These are phyloP conservation scores for Manduca sexta DNA, from an alignment of 1,140 invertebrate genomes.

Conservation along the genomic window DNA sequence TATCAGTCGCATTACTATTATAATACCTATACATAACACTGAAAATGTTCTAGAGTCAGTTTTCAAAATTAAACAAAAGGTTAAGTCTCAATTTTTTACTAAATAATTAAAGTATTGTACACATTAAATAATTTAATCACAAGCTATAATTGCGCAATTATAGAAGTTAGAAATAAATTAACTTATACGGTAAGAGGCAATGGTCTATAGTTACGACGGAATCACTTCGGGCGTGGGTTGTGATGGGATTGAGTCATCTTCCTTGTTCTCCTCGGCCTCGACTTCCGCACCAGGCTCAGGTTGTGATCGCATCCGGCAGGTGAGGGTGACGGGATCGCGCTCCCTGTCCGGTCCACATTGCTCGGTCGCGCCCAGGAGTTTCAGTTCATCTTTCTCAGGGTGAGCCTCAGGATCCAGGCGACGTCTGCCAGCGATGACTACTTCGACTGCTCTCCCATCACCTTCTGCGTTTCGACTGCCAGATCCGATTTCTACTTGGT, in stretches of 20 bases:
- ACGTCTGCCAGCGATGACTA: conserved; percentile 49
- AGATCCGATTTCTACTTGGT: conserved; percentile 70
- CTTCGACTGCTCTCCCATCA: conserved; percentile 44
- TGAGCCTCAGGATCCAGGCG: conserved; percentile 23
- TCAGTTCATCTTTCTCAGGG: conserved; percentile 43
- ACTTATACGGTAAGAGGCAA: too few relatives aligned
- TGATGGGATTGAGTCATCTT: conserved; percentile 6
- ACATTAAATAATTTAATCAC: too few relatives aligned
- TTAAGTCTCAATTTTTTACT: not conserved
- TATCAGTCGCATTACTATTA: too few relatives aligned
- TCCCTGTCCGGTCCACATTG: conserved; percentile 76
- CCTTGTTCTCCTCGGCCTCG: conserved; percentile 8
- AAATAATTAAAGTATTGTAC: not conserved
- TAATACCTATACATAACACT: too few relatives aligned
- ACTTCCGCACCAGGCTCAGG: conserved; percentile 4
- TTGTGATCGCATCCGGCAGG: conserved; percentile 27
- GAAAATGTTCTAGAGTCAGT: too few relatives aligned
- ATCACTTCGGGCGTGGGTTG: conserved; percentile 38
- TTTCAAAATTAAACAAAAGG: not conserved
- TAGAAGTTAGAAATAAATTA: too few relatives aligned
- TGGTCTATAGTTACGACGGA: conserved; percentile 30
- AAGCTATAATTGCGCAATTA: too few relatives aligned
- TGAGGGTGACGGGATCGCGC: conserved; percentile 69
- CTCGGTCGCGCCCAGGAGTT: conserved; percentile 74
- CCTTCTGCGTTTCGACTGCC: conserved; percentile 29